phyloP scores from a whole-genome alignment of 2,113 vertebrate genomes.

The Amphilophus citrinellus region DNA sequence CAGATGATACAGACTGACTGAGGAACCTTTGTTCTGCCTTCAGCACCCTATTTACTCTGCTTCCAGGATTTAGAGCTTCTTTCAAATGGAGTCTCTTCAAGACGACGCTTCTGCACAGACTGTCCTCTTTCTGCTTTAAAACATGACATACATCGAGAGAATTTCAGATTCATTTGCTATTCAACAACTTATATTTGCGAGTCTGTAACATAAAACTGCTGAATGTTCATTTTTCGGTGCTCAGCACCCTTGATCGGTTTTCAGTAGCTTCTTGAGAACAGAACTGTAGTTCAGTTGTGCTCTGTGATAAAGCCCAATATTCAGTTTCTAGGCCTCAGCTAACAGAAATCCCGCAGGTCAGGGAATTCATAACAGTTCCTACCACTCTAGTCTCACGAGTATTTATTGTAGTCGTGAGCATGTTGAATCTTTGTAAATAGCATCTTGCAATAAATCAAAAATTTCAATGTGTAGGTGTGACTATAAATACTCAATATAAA shows the following conservation, averaged over 20 bases:
- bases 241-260: not conserved
- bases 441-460: not conserved
- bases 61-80: conserved; percentile 65
- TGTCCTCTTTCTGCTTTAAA: conserved; percentile 46
- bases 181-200: not conserved
- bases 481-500: not conserved
- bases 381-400: not conserved
- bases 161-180: not conserved
- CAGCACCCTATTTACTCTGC: conserved; percentile 61
- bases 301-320: not conserved
- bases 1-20: not conserved
- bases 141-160: not conserved
- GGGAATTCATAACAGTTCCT: not conserved
- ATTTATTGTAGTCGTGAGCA: not conserved
- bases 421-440: not conserved
- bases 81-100: conserved; percentile 57
- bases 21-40: not conserved
- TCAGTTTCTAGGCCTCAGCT: not conserved
- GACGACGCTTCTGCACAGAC: conserved; percentile 66
- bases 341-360: not conserved
- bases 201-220: accelerated
- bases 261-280: not conserved
- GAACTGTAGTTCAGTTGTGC: not conserved
- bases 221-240: not conserved
- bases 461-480: not conserved